Evolutionary conservation across 1,140 invertebrate genomes (phyloP), one percentile per base, ranked within the genome.

Genomic region (Hestina assimilis): DNA sequence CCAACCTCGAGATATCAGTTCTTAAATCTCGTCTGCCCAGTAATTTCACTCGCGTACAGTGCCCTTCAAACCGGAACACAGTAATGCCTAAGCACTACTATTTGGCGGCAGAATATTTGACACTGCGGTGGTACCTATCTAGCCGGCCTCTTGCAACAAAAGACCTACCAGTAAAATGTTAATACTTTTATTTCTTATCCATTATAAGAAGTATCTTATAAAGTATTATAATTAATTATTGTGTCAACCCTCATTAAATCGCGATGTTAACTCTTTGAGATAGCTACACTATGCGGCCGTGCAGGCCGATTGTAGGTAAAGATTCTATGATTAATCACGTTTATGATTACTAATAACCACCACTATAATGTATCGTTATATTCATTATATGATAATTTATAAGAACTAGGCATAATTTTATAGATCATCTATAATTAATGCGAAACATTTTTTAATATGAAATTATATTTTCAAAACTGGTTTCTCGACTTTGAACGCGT

Each of bases 321-420:
- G 35, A 48, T 50, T 35, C 33, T 24, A 57, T 57, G 38, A 57
- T 57, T 57, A 57, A 57, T 57, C 35, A 11, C 45, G 35, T 47
- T 50, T 48, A 57, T 48, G 45, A 57, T 57, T 33, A 57, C 29
- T 48, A 57, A 57, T 48, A 57, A 38, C n/a, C 28, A 43, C 28
- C 20, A 31, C 11, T 42, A 29, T 57, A 48, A 48, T 50, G 38
- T 47, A 48, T 57, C 46, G 43, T 12, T 31, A 20, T 43, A 31
- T 40, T 51, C 35, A 53, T 50, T 45, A 48, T 48, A 57, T 38
- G 28, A 54, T 53, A 53, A 53, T 43, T 47, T 56, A 40, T 47
- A 29, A 41, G 43, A 56, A 47, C 51, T 23, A 17, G 19, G 29
- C 45, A 48, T 48, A 48, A 48, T 48, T 48, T 35, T 35, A 48